A percentile compares a stretch with the other conserved stretches of the same genome.
Conservation (phyloP, 2,888 invertebrate genomes). For the Volucella bombylans region DNA sequence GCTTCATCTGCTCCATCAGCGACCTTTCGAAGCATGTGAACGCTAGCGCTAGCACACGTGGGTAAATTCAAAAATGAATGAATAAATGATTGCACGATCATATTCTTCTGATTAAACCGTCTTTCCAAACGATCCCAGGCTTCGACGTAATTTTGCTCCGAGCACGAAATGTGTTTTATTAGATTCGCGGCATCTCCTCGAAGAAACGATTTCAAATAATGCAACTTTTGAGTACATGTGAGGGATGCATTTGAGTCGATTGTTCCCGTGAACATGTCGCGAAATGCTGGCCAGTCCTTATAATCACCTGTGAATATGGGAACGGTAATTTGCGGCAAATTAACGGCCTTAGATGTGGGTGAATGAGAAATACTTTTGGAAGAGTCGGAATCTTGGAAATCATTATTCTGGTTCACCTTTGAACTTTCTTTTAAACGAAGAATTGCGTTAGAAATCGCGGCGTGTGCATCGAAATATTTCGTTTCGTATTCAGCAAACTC, state of each 20-base stretch:
- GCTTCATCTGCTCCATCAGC: too few relatives aligned
- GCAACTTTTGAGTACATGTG: slow-evolving; percentile 58
- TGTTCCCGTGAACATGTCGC: slow-evolving; percentile 57
- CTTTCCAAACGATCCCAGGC: slow-evolving; percentile 65
- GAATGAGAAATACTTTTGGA: not conserved
- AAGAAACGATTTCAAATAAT: slow-evolving; percentile 59
- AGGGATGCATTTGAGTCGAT: slow-evolving; percentile 49
- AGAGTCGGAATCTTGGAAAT: not conserved
- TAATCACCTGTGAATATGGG: slow-evolving; percentile 55
- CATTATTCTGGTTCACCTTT: not conserved
- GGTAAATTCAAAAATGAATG: too few relatives aligned
- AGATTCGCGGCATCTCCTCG: slow-evolving; percentile 59
- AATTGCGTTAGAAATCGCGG: slow-evolving; percentile 7
- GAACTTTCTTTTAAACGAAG: not conserved
- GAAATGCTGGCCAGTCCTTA: slow-evolving; percentile 64
- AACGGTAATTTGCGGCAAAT: slow-evolving; percentile 57
- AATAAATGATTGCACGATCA: slow-evolving; percentile 61
- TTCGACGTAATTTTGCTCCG: slow-evolving; percentile 57
- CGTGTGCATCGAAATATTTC: slow-evolving; percentile 35
- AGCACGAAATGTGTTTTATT: slow-evolving; percentile 58
- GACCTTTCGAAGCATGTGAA: too few relatives aligned
- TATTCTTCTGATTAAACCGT: slow-evolving; percentile 53
- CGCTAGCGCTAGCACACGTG: too few relatives aligned
- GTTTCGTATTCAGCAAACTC: slow-evolving; percentile 38
- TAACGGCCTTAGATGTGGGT: not conserved